These are phyloP conservation scores for Trisateles emortualis DNA, from an alignment of 2,888 invertebrate species.

Conservation along the genomic window DNA sequence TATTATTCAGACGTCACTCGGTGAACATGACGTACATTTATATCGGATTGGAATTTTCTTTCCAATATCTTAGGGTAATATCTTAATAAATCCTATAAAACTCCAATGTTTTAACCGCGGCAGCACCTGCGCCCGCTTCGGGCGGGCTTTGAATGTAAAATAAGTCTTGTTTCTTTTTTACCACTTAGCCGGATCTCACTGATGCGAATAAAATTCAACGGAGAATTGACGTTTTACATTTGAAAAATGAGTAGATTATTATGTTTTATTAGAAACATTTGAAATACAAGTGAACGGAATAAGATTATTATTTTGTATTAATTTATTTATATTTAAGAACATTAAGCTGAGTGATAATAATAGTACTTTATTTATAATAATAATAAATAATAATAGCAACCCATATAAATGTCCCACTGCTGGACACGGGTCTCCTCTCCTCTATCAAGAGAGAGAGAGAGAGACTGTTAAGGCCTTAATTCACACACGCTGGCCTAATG, in stretches of 20 bases:
- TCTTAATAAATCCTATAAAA: slow-evolving; percentile 86
- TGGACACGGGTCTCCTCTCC: no score
- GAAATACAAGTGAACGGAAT: slow-evolving; percentile 5
- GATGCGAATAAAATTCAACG: slow-evolving; percentile 78
- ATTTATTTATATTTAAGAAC: background rate
- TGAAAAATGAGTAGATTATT: slow-evolving; percentile 51
- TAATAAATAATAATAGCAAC: no score
- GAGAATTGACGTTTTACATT: slow-evolving; percentile 73
- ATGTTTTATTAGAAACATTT: slow-evolving; percentile 41
- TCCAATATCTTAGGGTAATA: slow-evolving; percentile 78
- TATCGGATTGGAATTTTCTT: slow-evolving; percentile 64
- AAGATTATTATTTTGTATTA: slow-evolving; percentile 1
- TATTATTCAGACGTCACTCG: slow-evolving; percentile 46
- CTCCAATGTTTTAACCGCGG: slow-evolving; percentile 83
- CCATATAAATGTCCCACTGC: no score
- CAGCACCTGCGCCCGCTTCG: slow-evolving; percentile 78
- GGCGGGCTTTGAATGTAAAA: slow-evolving; percentile 83
- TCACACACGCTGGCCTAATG: no score
- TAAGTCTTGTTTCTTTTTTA: slow-evolving; percentile 85
- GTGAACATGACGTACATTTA: slow-evolving; percentile 50
- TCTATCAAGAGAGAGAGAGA: no score
- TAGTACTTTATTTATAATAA: no score
- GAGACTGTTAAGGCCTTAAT: no score
- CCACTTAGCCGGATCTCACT: slow-evolving; percentile 78
- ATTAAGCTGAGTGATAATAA: background rate